These are phyloP conservation scores for Scaptomyza pallida DNA, from an alignment of 1,140 invertebrate genomes.

Conservation along the genomic window DNA sequence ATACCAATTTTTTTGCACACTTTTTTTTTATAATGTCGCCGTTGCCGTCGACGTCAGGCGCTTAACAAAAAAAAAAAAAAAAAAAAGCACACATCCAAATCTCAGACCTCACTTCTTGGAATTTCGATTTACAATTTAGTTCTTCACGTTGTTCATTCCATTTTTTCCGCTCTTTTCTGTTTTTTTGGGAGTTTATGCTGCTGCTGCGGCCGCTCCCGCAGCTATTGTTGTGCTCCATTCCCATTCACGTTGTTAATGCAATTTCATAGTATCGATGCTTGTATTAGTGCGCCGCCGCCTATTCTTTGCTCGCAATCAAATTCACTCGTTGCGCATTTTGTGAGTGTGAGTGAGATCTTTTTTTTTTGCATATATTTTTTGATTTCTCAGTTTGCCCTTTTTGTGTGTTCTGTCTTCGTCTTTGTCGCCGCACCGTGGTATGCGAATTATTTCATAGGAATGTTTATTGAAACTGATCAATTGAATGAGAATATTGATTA, in stretches of 20 bases:
- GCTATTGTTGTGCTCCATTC: conserved; percentile 69
- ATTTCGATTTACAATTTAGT: conserved; percentile 82
- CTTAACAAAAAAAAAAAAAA: conserved; percentile 39
- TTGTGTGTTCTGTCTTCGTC: conserved; percentile 32
- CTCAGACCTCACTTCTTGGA: conserved; percentile 74
- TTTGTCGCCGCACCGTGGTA: conserved; percentile 54
- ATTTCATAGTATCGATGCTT: conserved; percentile 47
- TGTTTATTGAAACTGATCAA: background rate
- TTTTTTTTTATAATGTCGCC: conserved; percentile 42
- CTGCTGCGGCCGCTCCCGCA: conserved; percentile 31
- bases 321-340: conserved; percentile 19
- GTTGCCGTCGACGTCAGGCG: conserved; percentile 41
- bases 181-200: conserved; percentile 39
- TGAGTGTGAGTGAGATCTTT: conserved; percentile 31
- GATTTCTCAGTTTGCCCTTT: conserved; percentile 63
- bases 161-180: conserved; percentile 39
- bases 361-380: conserved; percentile 66
- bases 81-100: conserved; percentile 46
- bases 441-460: background rate
- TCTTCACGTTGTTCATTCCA: conserved; percentile 65
- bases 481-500: background rate
- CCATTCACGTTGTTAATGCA: conserved; percentile 77
- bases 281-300: conserved; percentile 59
- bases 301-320: conserved; percentile 72
- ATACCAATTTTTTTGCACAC: conserved; percentile 49